phyloP scores from a whole-genome alignment of 2,888 invertebrate genomes.

The Cryptus armator region DNA sequence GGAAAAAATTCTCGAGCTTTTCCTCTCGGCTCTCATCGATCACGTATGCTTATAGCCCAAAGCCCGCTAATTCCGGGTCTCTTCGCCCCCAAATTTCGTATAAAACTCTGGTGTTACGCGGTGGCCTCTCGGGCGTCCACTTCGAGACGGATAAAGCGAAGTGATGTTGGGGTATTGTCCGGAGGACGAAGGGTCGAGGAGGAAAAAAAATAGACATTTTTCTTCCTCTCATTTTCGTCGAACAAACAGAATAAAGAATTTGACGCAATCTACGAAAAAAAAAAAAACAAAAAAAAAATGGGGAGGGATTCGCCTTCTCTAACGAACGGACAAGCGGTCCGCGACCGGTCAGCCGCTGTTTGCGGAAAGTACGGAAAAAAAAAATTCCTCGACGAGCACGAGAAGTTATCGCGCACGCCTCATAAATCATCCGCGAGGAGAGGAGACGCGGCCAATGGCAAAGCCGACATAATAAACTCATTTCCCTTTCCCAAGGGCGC shows the following conservation, averaged over 20 bases:
- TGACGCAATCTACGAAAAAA: slow-evolving; percentile 11
- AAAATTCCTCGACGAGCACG: slow-evolving; percentile 25
- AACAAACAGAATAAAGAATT: slow-evolving; percentile 44
- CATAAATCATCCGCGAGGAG: slow-evolving; percentile 62
- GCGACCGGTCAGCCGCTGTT: not conserved
- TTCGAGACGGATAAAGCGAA: slow-evolving; percentile 2
- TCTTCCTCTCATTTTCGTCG: slow-evolving; percentile 26
- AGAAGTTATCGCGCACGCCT: slow-evolving; percentile 61
- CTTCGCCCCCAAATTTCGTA: slow-evolving; percentile 36
- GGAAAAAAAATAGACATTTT: slow-evolving; percentile 19
- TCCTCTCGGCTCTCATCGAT: slow-evolving; percentile 39
- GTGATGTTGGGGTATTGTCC: slow-evolving; percentile 15
- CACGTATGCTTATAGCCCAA: slow-evolving; percentile 32
- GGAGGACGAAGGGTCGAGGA: not conserved
- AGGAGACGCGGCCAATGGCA: slow-evolving; percentile 49
- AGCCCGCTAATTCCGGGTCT: slow-evolving; percentile 45
- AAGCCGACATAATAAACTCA: slow-evolving; percentile 64
- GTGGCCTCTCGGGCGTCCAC: not conserved
- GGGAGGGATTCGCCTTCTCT: not conserved
- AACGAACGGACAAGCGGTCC: not conserved
- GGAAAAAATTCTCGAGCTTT: slow-evolving; percentile 12
- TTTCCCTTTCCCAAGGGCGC: slow-evolving; percentile 51
- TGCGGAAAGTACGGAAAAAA: not conserved
- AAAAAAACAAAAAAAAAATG: slow-evolving; percentile 25
- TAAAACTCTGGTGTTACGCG: slow-evolving; percentile 33